phyloP scores from a whole-genome alignment of 2,113 vertebrate genomes.

The Limnothrissa miodon region DNA sequence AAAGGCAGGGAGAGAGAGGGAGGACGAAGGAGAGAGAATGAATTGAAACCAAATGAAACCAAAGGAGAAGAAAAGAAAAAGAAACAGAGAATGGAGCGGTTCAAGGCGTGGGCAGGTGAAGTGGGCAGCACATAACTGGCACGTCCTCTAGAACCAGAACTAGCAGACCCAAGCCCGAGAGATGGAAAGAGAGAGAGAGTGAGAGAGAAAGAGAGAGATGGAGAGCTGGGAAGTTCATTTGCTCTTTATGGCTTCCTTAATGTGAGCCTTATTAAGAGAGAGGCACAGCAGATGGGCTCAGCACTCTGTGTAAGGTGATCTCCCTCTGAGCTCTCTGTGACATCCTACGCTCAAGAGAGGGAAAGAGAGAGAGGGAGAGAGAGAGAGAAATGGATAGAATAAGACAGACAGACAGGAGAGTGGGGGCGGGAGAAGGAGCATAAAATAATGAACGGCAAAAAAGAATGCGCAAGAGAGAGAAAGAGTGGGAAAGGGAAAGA shows the following conservation, averaged over 20 bases:
- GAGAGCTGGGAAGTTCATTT: slow-evolving; percentile 24
- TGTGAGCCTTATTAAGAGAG: slow-evolving; percentile 31
- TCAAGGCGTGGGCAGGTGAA: background rate
- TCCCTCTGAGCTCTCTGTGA: background rate
- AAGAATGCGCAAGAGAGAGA: background rate
- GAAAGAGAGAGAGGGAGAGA: background rate
- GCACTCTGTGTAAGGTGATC: slow-evolving; percentile 49
- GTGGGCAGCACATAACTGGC: background rate
- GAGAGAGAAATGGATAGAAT: slow-evolving; percentile 21
- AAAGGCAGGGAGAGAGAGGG: background rate
- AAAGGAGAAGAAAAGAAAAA: slow-evolving; percentile 1
- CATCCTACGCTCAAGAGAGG: background rate
- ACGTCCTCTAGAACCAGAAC: background rate
- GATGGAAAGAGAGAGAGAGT: slow-evolving; percentile 31
- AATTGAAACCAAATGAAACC: background rate
- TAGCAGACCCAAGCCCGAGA: background rate
- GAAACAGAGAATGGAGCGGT: background rate
- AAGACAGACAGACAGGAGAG: background rate
- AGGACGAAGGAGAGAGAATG: background rate
- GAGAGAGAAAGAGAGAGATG: background rate
- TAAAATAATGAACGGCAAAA: background rate
- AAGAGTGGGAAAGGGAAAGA: background rate
- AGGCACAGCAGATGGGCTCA: slow-evolving; percentile 47
- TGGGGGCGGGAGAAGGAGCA: background rate
- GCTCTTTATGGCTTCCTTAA: slow-evolving; percentile 40